phyloP scores from a whole-genome alignment of 2,797 vertebrate genomes.

The Anniella stebbinsi region DNA sequence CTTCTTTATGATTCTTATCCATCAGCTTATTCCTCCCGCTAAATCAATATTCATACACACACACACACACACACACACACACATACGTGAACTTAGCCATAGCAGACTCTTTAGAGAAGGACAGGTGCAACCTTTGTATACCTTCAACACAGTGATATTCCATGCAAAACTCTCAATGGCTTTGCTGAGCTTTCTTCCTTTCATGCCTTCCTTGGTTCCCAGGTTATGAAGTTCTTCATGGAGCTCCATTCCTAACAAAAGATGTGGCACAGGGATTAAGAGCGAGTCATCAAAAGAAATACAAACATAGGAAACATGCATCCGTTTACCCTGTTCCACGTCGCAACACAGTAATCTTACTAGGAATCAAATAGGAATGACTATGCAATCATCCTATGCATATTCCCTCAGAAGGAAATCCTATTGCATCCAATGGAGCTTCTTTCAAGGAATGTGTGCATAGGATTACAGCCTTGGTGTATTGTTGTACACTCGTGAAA shows the following conservation, averaged over 20 bases:
- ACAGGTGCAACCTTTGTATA: constrained; percentile 60
- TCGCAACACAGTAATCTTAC: not conserved
- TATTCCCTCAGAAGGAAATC: not conserved
- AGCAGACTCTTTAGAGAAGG: not conserved
- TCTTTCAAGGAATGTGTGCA: not conserved
- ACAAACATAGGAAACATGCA: not conserved
- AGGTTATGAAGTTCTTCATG: constrained; percentile 93
- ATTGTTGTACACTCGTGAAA: not conserved
- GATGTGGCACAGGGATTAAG: not conserved
- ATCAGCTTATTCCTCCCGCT: not conserved
- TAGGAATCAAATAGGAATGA: not conserved
- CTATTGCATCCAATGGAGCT: not conserved
- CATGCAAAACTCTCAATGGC: constrained; percentile 92
- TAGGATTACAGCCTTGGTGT: too few species aligned
- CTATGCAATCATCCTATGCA: too few species aligned
- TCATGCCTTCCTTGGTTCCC: constrained; percentile 93
- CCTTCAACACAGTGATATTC: constrained; percentile 99
- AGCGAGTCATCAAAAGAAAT: not conserved
- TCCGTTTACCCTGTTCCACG: constrained; percentile 9
- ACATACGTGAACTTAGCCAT: not conserved
- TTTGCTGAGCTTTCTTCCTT: constrained; percentile 84
- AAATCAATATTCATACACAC: not conserved
- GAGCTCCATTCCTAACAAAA: constrained; percentile 90
- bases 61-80: too few species aligned
- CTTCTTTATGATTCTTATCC: not conserved